Percentiles rank a stretch among this genome's conserved stretches.
Conservation (phyloP, 2,888 invertebrate genomes). For the Archaeoteleia sp. region DNA sequence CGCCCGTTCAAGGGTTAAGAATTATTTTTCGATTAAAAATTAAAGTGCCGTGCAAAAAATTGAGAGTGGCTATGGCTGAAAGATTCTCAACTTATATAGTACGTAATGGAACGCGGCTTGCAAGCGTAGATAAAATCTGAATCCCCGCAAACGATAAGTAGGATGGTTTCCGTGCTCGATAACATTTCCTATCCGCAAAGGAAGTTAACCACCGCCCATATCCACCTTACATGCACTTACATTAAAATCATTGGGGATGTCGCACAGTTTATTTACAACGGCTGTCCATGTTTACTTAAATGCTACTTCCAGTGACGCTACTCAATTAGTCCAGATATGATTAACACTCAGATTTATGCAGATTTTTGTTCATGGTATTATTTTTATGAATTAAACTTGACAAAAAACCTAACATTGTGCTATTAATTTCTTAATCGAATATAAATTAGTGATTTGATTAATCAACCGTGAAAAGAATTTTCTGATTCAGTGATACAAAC, state of each 20-base stretch:
- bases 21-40: too few relatives aligned
- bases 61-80: slow-evolving; percentile 11
- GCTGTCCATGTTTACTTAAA: not conserved
- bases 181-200: slow-evolving; percentile 34
- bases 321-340: not conserved
- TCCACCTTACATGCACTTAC: slow-evolving; percentile 5
- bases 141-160: slow-evolving; percentile 36
- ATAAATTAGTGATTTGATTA: too few relatives aligned
- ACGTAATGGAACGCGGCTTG: slow-evolving; percentile 28
- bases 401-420: too few relatives aligned
- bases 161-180: slow-evolving; percentile 33
- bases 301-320: not conserved
- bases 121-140: slow-evolving; percentile 36
- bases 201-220: slow-evolving; percentile 6
- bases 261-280: not conserved
- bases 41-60: not conserved
- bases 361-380: too few relatives aligned
- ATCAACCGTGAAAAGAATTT: too few relatives aligned
- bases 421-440: too few relatives aligned
- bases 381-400: too few relatives aligned
- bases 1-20: too few relatives aligned
- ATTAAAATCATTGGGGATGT: not conserved
- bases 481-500: too few relatives aligned
- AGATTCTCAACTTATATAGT: slow-evolving; percentile 13
- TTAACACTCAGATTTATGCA: too few relatives aligned